Evolutionary conservation across 2,113 vertebrate genomes (phyloP).

Genomic region (Dasypus novemcinctus): DNA sequence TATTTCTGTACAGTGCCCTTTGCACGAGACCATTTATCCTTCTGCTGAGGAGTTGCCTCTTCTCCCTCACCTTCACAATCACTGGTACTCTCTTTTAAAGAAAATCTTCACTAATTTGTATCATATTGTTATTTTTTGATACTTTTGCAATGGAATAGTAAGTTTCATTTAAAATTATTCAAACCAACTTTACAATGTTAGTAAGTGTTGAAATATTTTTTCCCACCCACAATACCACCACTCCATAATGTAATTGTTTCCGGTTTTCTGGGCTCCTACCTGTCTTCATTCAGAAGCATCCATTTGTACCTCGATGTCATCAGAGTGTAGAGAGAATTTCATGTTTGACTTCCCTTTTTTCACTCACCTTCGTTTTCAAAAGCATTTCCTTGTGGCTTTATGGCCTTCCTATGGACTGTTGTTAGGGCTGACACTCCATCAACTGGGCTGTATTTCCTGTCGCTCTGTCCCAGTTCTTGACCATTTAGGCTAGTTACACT

Average conservation of each 20-base stretch:
- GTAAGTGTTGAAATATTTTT: not conserved
- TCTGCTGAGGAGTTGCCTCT: not conserved
- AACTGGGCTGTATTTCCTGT: not conserved
- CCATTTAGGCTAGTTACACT: not conserved
- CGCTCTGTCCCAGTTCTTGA: not conserved
- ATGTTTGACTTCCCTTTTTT: not conserved
- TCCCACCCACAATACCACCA: too few species aligned
- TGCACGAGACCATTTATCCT: not conserved
- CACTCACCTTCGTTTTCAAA: not conserved
- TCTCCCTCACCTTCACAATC: not conserved
- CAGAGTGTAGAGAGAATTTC: not conserved
- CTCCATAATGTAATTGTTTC: not conserved
- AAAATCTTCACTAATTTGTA: too few species aligned
- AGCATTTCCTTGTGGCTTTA: not conserved
- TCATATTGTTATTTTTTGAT: not conserved
- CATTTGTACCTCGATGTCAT: not conserved
- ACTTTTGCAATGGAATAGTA: not conserved
- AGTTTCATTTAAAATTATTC: not conserved
- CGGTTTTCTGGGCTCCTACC: not conserved
- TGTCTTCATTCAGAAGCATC: not conserved
- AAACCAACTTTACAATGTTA: not conserved
- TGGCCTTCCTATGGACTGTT: accelerated
- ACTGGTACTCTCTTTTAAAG: too few species aligned
- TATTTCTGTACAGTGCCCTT: not conserved
- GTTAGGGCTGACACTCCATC: not conserved